phyloP scores from a whole-genome alignment of 37 sponge, comb jelly and placozoan species.

The Geodia barretti region DNA sequence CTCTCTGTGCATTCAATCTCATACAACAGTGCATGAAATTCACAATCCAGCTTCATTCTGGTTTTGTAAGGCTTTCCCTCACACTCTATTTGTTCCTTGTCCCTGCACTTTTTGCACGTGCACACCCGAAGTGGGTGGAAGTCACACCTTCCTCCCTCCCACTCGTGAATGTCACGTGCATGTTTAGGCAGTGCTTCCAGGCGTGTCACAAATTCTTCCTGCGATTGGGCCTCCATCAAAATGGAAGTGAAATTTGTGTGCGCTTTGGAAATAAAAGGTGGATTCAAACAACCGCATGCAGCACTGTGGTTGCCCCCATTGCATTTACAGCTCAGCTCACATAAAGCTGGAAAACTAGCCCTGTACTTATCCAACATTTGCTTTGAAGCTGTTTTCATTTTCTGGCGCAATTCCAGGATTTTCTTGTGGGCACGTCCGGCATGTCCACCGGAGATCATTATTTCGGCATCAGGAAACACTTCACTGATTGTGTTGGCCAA shows the following conservation, averaged over 20 bases:
- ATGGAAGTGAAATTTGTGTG: neutral
- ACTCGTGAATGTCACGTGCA: conserved; percentile 5
- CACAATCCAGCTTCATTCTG: neutral
- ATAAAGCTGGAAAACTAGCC: conserved; percentile 7
- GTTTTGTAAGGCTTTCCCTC: conserved; percentile 22
- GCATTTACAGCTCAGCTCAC: conserved; percentile 8
- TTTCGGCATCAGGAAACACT: conserved; percentile 1
- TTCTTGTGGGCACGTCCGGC: conserved; percentile 16
- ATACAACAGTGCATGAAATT: conserved; percentile 14
- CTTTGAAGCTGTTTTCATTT: too few species aligned
- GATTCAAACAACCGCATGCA: neutral
- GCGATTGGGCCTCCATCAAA: neutral
- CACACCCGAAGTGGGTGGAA: conserved; percentile 23
- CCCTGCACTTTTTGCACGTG: conserved; percentile 17
- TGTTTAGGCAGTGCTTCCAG: conserved; percentile 6
- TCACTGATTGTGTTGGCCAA: conserved; percentile 5
- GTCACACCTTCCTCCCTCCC: conserved; percentile 22
- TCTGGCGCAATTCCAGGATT: neutral
- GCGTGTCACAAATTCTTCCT: neutral
- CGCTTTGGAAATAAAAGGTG: neutral
- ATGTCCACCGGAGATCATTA: conserved; percentile 41
- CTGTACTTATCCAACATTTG: conserved; percentile 15
- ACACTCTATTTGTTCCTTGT: conserved; percentile 2
- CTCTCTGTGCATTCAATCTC: conserved; percentile 11
- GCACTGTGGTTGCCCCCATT: neutral